These are phyloP conservation scores for Balanococcus diminutus DNA, from an alignment of 2,888 invertebrate genomes.

Conservation along the genomic window DNA sequence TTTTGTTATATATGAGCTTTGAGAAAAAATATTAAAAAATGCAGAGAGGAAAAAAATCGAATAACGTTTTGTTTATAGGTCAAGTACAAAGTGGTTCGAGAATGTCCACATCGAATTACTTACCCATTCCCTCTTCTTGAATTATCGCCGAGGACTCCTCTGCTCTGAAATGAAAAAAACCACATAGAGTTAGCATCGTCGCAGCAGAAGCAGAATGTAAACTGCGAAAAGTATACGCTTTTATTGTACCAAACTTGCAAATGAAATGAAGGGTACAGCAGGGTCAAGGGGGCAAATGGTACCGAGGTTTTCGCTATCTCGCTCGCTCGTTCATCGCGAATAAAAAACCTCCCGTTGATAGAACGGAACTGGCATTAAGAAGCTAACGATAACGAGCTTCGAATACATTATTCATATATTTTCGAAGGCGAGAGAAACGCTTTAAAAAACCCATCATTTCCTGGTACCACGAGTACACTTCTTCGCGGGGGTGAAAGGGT, in stretches of 20 bases:
- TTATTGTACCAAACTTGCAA: too few relatives aligned
- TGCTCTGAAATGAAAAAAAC: conserved; percentile 79
- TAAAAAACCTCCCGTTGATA: not conserved
- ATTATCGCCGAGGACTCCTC: conserved; percentile 79
- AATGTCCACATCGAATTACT: conserved; percentile 61
- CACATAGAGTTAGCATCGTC: conserved; percentile 61
- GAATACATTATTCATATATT: conserved; percentile 22
- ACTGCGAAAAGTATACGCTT: too few relatives aligned
- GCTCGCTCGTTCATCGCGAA: not conserved
- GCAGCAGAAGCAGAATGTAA: conserved; percentile 59
- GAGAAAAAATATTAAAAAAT: not conserved
- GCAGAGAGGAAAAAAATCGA: not conserved
- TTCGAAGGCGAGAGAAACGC: conserved; percentile 16
- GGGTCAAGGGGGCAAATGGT: not conserved
- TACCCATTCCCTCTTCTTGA: conserved; percentile 83
- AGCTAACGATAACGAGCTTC: conserved; percentile 34
- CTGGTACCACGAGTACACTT: not conserved
- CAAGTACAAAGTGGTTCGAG: conserved; percentile 32
- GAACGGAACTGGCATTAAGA: conserved; percentile 39
- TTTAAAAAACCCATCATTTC: conserved; percentile 21
- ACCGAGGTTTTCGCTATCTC: not conserved
- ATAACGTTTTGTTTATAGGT: conserved; percentile 20
- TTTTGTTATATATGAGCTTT: not conserved
- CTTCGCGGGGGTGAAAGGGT: too few relatives aligned
- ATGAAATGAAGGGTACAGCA: too few relatives aligned